These are phyloP conservation scores for Sebastolobus alascanus DNA, from an alignment of 2,797 vertebrate species.

Conservation along the genomic window DNA sequence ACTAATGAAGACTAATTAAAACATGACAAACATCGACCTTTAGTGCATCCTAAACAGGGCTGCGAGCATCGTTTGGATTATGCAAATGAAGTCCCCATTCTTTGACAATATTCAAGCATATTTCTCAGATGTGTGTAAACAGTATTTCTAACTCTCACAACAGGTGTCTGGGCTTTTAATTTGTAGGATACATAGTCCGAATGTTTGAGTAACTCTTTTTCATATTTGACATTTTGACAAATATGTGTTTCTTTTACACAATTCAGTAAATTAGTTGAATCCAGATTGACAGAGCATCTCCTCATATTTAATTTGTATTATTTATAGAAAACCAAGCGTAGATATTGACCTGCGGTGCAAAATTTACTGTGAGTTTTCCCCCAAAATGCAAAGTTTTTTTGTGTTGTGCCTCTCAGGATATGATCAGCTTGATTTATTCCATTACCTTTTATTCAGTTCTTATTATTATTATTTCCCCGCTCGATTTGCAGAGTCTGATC, in stretches of 20 bases:
- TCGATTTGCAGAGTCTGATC: slow-evolving; percentile 75
- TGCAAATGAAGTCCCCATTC: slow-evolving; percentile 29
- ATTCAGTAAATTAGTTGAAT: not conserved
- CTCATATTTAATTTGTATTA: slow-evolving; percentile 20
- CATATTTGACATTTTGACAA: slow-evolving; percentile 7
- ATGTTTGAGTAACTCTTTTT: not conserved
- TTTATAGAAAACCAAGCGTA: not conserved
- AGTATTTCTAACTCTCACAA: slow-evolving; percentile 3
- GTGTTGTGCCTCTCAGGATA: slow-evolving; percentile 42
- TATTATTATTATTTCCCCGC: slow-evolving; percentile 69
- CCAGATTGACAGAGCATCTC: not conserved
- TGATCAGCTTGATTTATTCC: slow-evolving; percentile 73
- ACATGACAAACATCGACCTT: slow-evolving; percentile 68
- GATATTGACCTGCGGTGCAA: slow-evolving; percentile 18
- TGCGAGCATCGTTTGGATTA: slow-evolving; percentile 39
- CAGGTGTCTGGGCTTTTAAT: slow-evolving; percentile 9
- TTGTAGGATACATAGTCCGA: not conserved
- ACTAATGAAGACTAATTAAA: slow-evolving; percentile 73
- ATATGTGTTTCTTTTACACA: slow-evolving; percentile 11
- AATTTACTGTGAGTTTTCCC: slow-evolving; percentile 30
- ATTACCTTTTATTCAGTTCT: slow-evolving; percentile 71
- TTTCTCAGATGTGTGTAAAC: not conserved
- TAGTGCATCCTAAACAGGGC: slow-evolving; percentile 52
- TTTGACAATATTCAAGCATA: slow-evolving; percentile 18
- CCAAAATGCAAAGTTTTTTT: slow-evolving; percentile 19